Percentiles rank a stretch among this genome's conserved stretches.
Conservation (phyloP, 2,888 invertebrate species). For the Ophion ellenae region DNA sequence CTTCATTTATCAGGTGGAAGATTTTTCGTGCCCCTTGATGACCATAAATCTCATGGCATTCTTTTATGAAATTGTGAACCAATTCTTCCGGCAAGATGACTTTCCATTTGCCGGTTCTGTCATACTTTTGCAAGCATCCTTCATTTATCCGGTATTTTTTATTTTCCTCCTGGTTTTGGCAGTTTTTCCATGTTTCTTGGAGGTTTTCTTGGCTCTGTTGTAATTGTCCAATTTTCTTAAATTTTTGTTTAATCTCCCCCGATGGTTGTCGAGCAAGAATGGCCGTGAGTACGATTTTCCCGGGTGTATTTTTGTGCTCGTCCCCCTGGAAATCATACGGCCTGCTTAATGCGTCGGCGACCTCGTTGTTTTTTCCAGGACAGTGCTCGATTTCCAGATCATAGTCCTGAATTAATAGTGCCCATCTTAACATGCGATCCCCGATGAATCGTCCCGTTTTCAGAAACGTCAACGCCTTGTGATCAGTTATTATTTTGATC, state of each 20-base stretch:
- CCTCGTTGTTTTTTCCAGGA: neutral
- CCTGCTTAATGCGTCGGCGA: slow-evolving; percentile 7
- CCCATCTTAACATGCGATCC: neutral
- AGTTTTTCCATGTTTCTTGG: neutral
- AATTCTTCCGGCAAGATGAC: neutral
- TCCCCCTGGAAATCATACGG: neutral
- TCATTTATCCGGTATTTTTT: neutral
- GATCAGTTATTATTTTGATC: neutral
- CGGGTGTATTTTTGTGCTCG: too few relatives aligned
- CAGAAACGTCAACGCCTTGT: slow-evolving; percentile 21
- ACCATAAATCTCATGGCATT: neutral
- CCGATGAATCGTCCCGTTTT: neutral
- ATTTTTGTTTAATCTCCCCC: neutral
- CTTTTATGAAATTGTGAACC: neutral
- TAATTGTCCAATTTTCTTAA: neutral
- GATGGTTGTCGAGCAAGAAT: too few relatives aligned
- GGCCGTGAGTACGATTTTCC: neutral
- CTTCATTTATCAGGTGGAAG: neutral
- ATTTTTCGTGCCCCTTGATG: neutral
- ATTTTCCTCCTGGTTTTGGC: too few relatives aligned
- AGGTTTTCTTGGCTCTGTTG: neutral
- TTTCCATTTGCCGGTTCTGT: neutral
- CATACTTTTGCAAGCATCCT: too few relatives aligned
- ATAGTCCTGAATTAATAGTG: neutral
- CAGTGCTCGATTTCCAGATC: slow-evolving; percentile 16